phyloP scores from a whole-genome alignment of 2,888 invertebrate genomes.

The Lampropteryx suffumata region DNA sequence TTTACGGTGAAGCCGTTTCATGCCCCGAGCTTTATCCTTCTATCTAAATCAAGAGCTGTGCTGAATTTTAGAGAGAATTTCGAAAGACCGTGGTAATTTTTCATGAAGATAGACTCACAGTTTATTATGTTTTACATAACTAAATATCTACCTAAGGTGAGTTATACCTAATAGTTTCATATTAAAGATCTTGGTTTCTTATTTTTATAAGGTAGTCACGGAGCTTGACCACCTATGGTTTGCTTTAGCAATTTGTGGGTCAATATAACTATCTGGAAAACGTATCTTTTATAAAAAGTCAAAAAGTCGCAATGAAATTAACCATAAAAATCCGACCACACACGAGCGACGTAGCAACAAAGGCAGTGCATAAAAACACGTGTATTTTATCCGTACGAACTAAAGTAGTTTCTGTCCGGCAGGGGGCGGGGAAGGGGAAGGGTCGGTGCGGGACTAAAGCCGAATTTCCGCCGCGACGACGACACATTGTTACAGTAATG shows the following conservation, averaged over 20 bases:
- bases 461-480: constrained; percentile 18
- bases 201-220: too few relatives aligned
- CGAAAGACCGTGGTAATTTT: neutral
- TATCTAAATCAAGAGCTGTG: constrained; percentile 19
- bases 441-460: constrained; percentile 4
- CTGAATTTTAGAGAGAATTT: neutral
- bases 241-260: neutral
- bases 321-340: constrained; percentile 15
- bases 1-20: constrained; percentile 11
- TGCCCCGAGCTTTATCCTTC: constrained; percentile 11
- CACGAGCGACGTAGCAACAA: constrained; percentile 9
- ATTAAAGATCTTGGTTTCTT: too few relatives aligned
- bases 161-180: too few relatives aligned
- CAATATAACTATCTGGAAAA: neutral
- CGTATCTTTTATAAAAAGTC: constrained; percentile 8
- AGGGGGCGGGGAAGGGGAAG: neutral
- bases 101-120: neutral
- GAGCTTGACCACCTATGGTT: too few relatives aligned
- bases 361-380: constrained; percentile 24
- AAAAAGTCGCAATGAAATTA: constrained; percentile 18
- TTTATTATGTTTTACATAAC: too few relatives aligned
- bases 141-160: too few relatives aligned
- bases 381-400: constrained; percentile 14
- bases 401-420: constrained; percentile 22
- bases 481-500: constrained; percentile 29